phyloP scores from a whole-genome alignment of 1,140 invertebrate species.

The Parasteatoda tepidariorum region DNA sequence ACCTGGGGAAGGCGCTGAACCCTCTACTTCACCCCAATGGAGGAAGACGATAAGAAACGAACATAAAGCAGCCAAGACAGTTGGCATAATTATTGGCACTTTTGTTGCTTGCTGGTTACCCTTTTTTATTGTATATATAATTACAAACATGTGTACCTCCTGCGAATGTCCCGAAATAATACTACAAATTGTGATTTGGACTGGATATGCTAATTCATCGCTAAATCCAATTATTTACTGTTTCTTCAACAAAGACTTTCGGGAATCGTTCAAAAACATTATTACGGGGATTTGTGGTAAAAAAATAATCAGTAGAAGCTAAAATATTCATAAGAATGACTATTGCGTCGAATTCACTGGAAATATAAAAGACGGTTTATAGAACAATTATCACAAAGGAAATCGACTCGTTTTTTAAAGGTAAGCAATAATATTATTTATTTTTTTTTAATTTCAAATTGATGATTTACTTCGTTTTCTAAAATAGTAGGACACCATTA shows the following conservation, averaged over 20 bases:
- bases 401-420: too few species aligned
- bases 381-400: too few species aligned
- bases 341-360: too few species aligned
- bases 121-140: conserved; percentile 94
- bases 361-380: too few species aligned
- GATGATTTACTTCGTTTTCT: too few species aligned
- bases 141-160: conserved; percentile 81
- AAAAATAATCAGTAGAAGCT: too few species aligned
- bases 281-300: conserved; percentile 85
- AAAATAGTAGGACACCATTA: too few species aligned
- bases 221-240: conserved; percentile 98
- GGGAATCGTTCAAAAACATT: conserved; percentile 96
- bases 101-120: conserved; percentile 97
- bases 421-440: too few species aligned
- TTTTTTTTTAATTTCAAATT: too few species aligned
- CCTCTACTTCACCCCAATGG: conserved; percentile 85
- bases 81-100: conserved; percentile 95
- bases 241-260: conserved; percentile 98
- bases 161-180: conserved; percentile 86
- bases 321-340: too few species aligned
- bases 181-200: conserved; percentile 95
- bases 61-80: conserved; percentile 94
- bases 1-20: conserved; percentile 62
- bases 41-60: conserved; percentile 90
- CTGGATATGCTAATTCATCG: conserved; percentile 98